Conservation (phyloP, 2,888 invertebrate genomes). For the Schizaphis graminum region DNA sequence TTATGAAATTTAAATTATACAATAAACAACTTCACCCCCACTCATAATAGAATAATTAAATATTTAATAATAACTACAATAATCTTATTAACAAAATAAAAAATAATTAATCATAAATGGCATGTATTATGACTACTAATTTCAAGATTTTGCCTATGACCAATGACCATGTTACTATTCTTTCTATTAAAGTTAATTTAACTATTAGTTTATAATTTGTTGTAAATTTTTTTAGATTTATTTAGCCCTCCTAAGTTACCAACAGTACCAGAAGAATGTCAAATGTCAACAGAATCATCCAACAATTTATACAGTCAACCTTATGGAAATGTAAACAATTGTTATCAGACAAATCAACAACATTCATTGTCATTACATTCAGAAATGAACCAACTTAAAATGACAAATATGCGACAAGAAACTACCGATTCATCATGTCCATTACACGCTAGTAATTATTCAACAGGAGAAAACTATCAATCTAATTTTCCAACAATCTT, state of each 20-base stretch:
- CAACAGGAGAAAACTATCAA: conserved; percentile 46
- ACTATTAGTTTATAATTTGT: too few species aligned
- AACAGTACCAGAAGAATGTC: conserved; percentile 76
- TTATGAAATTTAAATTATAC: too few species aligned
- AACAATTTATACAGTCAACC: conserved; percentile 58
- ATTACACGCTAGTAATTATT: conserved; percentile 42
- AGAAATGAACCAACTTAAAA: conserved; percentile 63
- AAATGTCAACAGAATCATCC: conserved; percentile 59
- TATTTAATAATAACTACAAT: background rate
- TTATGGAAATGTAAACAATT: conserved; percentile 53
- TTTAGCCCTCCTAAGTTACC: conserved; percentile 75
- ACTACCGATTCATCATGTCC: conserved; percentile 47
- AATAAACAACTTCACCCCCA: background rate
- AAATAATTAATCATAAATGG: background rate
- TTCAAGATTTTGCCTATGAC: background rate
- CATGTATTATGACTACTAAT: background rate
- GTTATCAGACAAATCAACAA: conserved; percentile 60
- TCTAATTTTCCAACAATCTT: conserved; percentile 57
- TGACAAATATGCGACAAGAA: conserved; percentile 60
- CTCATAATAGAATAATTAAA: background rate
- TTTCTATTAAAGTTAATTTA: background rate
- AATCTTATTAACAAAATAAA: background rate
- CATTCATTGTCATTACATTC: conserved; percentile 56
- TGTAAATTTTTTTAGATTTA: conserved; percentile 72
- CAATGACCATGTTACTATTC: background rate